Evolutionary conservation across 1,140 invertebrate genomes (phyloP).

Genomic region (Yoshiicerus persimilis): DNA sequence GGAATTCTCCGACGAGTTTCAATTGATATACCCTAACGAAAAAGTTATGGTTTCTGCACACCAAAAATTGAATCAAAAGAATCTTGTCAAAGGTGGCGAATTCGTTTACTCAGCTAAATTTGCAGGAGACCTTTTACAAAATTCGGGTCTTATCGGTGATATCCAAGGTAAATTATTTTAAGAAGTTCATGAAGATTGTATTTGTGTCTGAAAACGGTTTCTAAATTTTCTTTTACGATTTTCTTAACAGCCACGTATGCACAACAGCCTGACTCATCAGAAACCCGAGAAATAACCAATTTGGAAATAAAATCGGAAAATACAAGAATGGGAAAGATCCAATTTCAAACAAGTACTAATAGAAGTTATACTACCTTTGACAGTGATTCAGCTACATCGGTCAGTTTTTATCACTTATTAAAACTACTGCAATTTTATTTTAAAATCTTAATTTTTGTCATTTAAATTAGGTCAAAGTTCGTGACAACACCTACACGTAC

Average conservation of each 20-base stretch:
- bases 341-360: too few species aligned
- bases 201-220: too few species aligned
- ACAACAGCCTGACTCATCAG: too few species aligned
- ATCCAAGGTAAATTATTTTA: neutral
- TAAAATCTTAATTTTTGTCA: neutral
- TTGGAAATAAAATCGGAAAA: too few species aligned
- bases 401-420: neutral
- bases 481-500: neutral
- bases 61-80: neutral
- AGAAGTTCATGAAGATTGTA: too few species aligned
- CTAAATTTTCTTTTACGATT: too few species aligned
- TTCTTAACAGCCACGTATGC: too few species aligned
- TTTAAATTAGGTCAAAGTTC: neutral
- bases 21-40: neutral
- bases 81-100: neutral
- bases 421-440: neutral
- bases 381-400: neutral
- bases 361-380: neutral
- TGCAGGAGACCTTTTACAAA: neutral
- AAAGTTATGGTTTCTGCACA: neutral
- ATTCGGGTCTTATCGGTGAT: neutral
- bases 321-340: too few species aligned
- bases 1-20: neutral
- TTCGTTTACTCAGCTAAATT: neutral
- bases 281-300: too few species aligned